These are phyloP conservation scores for Tragulus kanchil DNA, from an alignment of 2,113 vertebrate genomes.

Conservation along the genomic window DNA sequence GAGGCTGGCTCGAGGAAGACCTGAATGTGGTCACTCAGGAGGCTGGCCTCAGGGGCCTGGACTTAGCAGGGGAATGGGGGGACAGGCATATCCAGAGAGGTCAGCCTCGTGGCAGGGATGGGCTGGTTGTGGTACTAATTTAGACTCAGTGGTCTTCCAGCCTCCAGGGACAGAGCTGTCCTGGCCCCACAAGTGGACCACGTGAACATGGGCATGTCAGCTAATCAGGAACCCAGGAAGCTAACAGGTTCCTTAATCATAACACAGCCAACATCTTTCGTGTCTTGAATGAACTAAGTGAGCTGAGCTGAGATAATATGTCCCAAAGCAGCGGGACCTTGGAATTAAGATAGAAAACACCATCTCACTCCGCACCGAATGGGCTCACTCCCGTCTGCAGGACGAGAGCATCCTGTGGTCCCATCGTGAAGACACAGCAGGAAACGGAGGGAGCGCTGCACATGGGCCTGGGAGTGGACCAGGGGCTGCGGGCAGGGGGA, in stretches of 20 bases:
- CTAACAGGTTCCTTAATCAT: background rate
- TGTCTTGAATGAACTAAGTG: background rate
- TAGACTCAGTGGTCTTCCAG: background rate
- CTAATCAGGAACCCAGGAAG: background rate
- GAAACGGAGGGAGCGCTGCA: background rate
- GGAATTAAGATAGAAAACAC: too few relatives aligned
- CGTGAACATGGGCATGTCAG: background rate
- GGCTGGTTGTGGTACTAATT: background rate
- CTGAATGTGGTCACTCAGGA: background rate
- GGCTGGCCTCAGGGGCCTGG: background rate
- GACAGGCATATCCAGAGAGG: too few relatives aligned
- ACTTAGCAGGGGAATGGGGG: background rate
- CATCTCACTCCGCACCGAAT: background rate
- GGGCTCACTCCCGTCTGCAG: background rate
- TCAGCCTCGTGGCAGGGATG: rapidly evolving
- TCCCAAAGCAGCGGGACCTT: background rate
- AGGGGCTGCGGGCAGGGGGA: background rate
- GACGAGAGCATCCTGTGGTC: background rate
- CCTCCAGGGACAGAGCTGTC: background rate
- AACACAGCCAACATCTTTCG: background rate
- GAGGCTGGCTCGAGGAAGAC: background rate
- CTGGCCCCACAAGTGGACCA: background rate
- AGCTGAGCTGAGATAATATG: background rate
- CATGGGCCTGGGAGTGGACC: background rate
- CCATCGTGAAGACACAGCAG: rapidly evolving